A percentile compares a stretch with the other conserved stretches of the same genome.
These are phyloP conservation scores for Pocillopora damicornis DNA, from an alignment of 64 coral and sea anemone species.

Conservation along the genomic window DNA sequence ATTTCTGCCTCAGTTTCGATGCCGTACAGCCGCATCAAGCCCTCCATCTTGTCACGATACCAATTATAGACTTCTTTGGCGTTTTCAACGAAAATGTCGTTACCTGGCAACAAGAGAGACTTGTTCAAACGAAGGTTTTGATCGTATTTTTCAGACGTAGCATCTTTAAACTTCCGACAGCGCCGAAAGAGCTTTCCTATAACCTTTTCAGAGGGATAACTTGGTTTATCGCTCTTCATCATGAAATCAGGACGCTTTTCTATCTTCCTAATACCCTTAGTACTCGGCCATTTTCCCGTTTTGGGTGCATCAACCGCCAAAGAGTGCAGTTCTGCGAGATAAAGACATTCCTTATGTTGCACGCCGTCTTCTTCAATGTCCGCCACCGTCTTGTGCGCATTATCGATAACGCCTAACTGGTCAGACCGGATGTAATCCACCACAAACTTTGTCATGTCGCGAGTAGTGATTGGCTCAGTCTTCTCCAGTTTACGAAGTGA, in stretches of 20 bases:
- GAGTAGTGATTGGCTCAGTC: slow-evolving; percentile 55
- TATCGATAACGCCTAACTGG: slow-evolving; percentile 93
- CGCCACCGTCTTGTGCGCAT: slow-evolving; percentile 89
- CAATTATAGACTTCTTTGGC: slow-evolving; percentile 26
- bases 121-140: slow-evolving; percentile 37
- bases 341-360: slow-evolving; percentile 68
- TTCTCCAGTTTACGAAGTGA: slow-evolving; percentile 47
- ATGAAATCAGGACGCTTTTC: slow-evolving; percentile 89
- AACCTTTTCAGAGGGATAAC: slow-evolving; percentile 78
- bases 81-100: slow-evolving; percentile 30
- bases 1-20: slow-evolving; percentile 84
- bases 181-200: slow-evolving; percentile 87
- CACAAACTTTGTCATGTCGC: slow-evolving; percentile 84
- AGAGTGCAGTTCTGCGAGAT: slow-evolving; percentile 77
- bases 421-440: slow-evolving; percentile 84
- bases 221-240: slow-evolving; percentile 96
- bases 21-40: slow-evolving; percentile 81
- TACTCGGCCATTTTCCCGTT: slow-evolving; percentile 72
- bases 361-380: slow-evolving; percentile 62
- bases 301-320: slow-evolving; percentile 95
- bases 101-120: slow-evolving; percentile 57
- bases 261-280: not conserved
- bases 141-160: slow-evolving; percentile 32
- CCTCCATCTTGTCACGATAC: slow-evolving; percentile 48
- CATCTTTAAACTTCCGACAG: slow-evolving; percentile 81